phyloP scores from a whole-genome alignment of 1,140 invertebrate species.

The Ceratina australensis region DNA sequence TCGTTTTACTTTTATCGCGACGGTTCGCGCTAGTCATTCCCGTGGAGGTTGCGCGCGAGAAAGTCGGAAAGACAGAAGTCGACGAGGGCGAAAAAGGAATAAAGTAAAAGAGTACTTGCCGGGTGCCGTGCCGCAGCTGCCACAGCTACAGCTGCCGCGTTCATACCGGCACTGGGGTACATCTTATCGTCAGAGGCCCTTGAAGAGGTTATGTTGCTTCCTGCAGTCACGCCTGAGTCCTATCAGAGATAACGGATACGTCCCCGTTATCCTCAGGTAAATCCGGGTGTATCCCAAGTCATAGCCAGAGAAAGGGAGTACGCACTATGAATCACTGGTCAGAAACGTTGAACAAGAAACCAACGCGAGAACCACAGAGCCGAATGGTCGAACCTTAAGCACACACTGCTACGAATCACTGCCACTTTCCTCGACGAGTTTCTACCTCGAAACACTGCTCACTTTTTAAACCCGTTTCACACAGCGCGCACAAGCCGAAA shows the following conservation, averaged over 20 bases:
- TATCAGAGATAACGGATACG: slow-evolving; percentile 42
- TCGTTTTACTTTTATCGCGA: slow-evolving; percentile 25
- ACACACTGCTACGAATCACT: slow-evolving; percentile 22
- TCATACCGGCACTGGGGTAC: slow-evolving; percentile 82
- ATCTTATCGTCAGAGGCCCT: slow-evolving; percentile 71
- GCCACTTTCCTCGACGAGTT: slow-evolving; percentile 37
- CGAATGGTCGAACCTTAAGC: slow-evolving; percentile 10
- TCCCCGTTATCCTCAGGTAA: slow-evolving; percentile 53
- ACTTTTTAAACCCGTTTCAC: slow-evolving; percentile 27
- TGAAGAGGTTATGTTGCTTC: slow-evolving; percentile 49
- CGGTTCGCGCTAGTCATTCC: slow-evolving; percentile 23
- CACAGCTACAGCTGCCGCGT: slow-evolving; percentile 81
- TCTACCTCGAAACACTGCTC: not conserved
- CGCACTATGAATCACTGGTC: slow-evolving; percentile 41
- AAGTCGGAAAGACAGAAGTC: not conserved
- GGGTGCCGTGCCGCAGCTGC: slow-evolving; percentile 82
- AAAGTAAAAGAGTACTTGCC: slow-evolving; percentile 74
- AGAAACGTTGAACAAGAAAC: slow-evolving; percentile 7
- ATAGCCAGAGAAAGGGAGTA: slow-evolving; percentile 41
- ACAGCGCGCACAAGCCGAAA: not conserved
- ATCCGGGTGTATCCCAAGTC: slow-evolving; percentile 51
- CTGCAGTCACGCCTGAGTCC: slow-evolving; percentile 33
- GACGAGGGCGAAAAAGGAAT: slow-evolving; percentile 6
- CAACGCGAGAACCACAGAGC: not conserved
- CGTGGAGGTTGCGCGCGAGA: slow-evolving; percentile 9